These are phyloP conservation scores for Nipponia nippon DNA, from an alignment of 2,113 vertebrate genomes.

Conservation along the genomic window DNA sequence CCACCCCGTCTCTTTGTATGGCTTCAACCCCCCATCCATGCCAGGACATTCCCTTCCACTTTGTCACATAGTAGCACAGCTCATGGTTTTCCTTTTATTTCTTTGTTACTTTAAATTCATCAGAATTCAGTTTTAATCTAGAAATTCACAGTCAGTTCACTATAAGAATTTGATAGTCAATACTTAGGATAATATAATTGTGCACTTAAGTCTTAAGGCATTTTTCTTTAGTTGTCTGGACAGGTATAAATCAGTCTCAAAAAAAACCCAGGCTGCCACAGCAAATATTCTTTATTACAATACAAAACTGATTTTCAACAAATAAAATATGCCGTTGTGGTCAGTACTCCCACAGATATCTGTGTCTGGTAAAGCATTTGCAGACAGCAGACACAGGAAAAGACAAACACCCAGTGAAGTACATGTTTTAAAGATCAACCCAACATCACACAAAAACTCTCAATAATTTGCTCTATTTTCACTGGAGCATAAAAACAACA, in stretches of 20 bases:
- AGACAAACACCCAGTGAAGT: background rate
- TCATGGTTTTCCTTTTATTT: background rate
- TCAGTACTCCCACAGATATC: background rate
- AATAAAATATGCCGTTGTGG: constrained; percentile 51
- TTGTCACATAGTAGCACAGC: accelerated
- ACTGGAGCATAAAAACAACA: background rate
- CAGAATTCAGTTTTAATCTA: constrained; percentile 6
- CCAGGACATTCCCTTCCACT: background rate
- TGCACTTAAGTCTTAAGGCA: background rate
- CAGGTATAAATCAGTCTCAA: constrained; percentile 32
- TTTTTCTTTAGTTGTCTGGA: constrained; percentile 30
- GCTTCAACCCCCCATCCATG: accelerated
- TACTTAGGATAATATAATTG: background rate
- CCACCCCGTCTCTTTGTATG: background rate
- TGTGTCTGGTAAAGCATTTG: background rate
- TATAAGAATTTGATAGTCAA: background rate
- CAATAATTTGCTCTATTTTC: background rate
- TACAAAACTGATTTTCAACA: constrained; percentile 42
- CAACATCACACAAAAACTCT: background rate
- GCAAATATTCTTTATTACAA: constrained; percentile 46
- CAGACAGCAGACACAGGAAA: constrained; percentile 11
- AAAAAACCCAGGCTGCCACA: background rate
- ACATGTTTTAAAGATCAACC: constrained; percentile 12
- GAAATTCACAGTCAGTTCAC: constrained; percentile 7
- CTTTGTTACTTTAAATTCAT: background rate